Evolutionary conservation across 2,113 vertebrate genomes (phyloP), one percentile per base, ranked within the genome.

Genomic region (Agelaius tricolor): DNA sequence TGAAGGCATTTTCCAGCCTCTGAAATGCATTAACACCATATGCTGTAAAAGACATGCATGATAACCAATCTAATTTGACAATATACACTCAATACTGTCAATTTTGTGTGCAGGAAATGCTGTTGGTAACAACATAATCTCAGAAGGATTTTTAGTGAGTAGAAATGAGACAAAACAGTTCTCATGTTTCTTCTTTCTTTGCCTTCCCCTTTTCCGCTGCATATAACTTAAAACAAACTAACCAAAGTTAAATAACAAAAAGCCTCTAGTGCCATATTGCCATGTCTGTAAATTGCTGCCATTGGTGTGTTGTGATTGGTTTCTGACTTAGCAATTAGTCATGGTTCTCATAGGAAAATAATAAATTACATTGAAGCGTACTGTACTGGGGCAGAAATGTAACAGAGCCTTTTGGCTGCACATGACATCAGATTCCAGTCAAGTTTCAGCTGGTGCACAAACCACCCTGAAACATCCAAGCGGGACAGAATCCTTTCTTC

Each of bases 161-260:
- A 90, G 93, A 95, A 94, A 95, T 83, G 80, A 83, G 81, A 96
- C 57, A 90, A 89, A 73, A 44, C 4, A n/a, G 39, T 68, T 95
- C 81, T 90, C 41, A 26, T 26, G 26, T 93, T 94, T 96, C 89
- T 84, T 93, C 59, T 85, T 80, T 88, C 67, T 79, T 80, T 89
- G 62, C 66, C 44, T 94, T 93, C 52, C 19, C n/a, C 11, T 71
- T 71, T 88, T 73, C 85, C 0, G 4, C 93, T 84, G 41, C 65
- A 11, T 24, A 69, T 93, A 89, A 66, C 47, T 23, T 75, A 91
- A 94, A 89, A 77, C 37, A 87, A 76, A 91, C 84, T 87, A 96
- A 87, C 46, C 69, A 26, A 79, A 94, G 62, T 62, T 83, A 51
- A 75, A 57, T 39, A 95, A 86, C 73, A 63, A 65, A 89, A 79